Percentiles rank a stretch among this genome's conserved stretches.
phyloP scores from a whole-genome alignment of 2,113 vertebrate genomes.

The Apaloderma vittatum region DNA sequence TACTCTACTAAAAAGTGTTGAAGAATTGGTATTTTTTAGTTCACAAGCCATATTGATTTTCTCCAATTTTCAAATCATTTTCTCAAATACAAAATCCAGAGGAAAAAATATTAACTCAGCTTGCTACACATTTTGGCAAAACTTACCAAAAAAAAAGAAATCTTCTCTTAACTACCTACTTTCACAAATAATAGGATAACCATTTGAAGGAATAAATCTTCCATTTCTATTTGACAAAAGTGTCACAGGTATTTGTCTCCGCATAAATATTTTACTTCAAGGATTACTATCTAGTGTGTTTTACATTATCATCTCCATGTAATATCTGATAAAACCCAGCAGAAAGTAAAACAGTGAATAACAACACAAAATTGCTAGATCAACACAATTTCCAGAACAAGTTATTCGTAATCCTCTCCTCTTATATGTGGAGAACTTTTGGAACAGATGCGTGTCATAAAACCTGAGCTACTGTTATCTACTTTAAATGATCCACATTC shows the following conservation, averaged over 20 bases:
- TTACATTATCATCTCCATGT: background rate
- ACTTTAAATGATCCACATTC: background rate
- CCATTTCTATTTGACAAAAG: background rate
- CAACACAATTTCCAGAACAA: background rate
- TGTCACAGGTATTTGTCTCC: background rate
- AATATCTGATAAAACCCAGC: background rate
- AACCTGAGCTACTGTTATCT: background rate
- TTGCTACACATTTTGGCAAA: background rate
- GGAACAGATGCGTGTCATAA: background rate
- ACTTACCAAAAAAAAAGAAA: rapidly evolving
- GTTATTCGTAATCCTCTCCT: background rate
- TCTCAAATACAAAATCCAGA: background rate
- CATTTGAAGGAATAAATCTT: background rate
- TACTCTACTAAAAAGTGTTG: background rate
- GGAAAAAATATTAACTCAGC: background rate
- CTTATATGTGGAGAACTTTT: background rate
- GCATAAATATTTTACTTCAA: background rate
- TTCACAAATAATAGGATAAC: background rate
- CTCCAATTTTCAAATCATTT: background rate
- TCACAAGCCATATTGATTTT: background rate
- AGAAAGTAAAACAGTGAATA: background rate
- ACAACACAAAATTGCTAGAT: background rate
- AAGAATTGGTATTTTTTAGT: background rate
- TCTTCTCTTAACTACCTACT: background rate
- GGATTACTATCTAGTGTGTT: background rate